Evolutionary conservation across 2,113 vertebrate genomes (phyloP), one percentile per base, ranked within the genome.

Genomic region (Ceyx cyanopectus): DNA sequence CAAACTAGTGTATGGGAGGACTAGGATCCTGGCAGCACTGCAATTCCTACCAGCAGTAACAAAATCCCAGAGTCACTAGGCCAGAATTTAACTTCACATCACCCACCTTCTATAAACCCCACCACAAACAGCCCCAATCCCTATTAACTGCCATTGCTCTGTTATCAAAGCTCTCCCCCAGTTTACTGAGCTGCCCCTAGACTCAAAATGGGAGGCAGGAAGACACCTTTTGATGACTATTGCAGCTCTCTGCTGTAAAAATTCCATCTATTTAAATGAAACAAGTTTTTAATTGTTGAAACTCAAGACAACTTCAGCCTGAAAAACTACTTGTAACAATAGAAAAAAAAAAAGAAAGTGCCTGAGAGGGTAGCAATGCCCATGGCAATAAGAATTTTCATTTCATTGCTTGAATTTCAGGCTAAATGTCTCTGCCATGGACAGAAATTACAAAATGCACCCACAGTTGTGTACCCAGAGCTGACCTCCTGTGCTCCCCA

Each of bases 391-490:
- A 60, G 27, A 53, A 18, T 54, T 26, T 54, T 9, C 14, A 37
- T 21, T n/a, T 57, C 26, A 7, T 1, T 20, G 26, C n/a, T 63
- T 56, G 65, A 68, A 56, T 60, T 81, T 72, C 0, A 0, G 58
- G 21, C 9, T 30, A 70, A 24, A 7, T 7, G 9, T 22, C 24
- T 76, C 29, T 77, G 40, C 23, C 8, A 3, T 0, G 9, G 41
- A 41, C 4, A 62, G 24, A 85, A 63, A 48, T 5, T 18, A 11
- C 11, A 61, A 53, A 67, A 66, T 0, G 0, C 37, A 41, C 6
- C 4, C 1, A 0, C 1, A 2, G 24, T 22, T 17, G 29, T 4
- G 1, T 5, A 32, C 10, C 43, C 12, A 24, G 21, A 56, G 14
- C 45, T 53, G 60, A 56, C 27, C 40, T 58, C 54, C 18, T 56